phyloP scores from a whole-genome alignment of 2,888 invertebrate genomes.

The Macrophya alboannulata region DNA sequence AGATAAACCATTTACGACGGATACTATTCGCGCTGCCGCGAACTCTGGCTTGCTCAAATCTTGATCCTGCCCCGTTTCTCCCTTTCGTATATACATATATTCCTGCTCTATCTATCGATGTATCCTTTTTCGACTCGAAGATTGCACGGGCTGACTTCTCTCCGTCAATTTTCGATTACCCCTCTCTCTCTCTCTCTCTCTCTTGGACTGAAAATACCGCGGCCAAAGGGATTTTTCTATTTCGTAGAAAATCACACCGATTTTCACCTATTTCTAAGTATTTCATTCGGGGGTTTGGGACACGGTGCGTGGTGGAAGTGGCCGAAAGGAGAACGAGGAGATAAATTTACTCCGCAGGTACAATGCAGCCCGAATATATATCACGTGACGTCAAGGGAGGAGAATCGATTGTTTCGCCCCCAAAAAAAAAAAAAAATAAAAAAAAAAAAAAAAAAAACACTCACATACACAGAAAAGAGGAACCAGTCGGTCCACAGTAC shows the following conservation, averaged over 20 bases:
- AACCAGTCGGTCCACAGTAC: slow-evolving; percentile 20
- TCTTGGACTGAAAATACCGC: background rate
- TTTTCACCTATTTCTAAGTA: background rate
- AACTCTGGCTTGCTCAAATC: slow-evolving; percentile 33
- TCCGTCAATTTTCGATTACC: background rate
- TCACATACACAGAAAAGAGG: background rate
- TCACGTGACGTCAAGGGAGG: slow-evolving; percentile 41
- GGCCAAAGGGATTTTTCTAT: background rate
- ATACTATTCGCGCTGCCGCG: slow-evolving; percentile 35
- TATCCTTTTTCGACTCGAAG: background rate
- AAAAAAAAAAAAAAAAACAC: background rate
- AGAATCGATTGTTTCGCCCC: slow-evolving; percentile 49
- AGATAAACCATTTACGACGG: slow-evolving; percentile 58
- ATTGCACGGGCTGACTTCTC: background rate
- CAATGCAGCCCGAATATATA: slow-evolving; percentile 44
- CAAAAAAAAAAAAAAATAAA: slow-evolving; percentile 8
- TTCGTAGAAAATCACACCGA: background rate
- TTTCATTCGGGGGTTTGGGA: background rate
- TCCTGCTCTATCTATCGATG: background rate
- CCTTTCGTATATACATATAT: background rate
- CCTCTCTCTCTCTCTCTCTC: background rate
- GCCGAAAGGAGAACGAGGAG: background rate
- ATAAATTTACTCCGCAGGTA: slow-evolving; percentile 29
- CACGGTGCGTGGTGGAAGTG: background rate
- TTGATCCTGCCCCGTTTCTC: slow-evolving; percentile 17